Conservation (phyloP, 2,113 vertebrate species). For the Opisthocomus hoazin region DNA sequence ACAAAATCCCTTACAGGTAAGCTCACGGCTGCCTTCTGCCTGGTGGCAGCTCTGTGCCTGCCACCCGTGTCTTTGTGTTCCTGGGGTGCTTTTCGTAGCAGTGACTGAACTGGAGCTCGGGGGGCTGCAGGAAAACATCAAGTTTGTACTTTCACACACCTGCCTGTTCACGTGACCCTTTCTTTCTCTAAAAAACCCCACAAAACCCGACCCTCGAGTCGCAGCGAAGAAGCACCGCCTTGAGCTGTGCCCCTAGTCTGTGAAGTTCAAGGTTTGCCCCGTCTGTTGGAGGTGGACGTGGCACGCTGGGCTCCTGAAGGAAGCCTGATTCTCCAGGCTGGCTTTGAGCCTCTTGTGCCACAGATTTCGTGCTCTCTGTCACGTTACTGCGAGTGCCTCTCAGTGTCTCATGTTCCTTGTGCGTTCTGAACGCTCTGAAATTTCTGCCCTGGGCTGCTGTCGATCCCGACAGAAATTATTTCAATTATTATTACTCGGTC, state of each 20-base stretch:
- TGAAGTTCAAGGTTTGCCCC: neutral
- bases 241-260: neutral
- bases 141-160: neutral
- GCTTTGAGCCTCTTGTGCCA: no score
- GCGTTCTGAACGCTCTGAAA: neutral
- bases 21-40: neutral
- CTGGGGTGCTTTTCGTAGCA: neutral
- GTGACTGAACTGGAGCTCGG: neutral
- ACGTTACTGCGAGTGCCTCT: no score
- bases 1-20: slow-evolving; percentile 34
- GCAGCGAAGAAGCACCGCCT: neutral
- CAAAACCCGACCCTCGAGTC: neutral
- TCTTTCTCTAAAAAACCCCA: neutral
- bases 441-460: neutral
- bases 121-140: fast-evolving
- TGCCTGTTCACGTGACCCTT: neutral
- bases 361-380: fast-evolving
- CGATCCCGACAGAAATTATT: neutral
- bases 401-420: neutral
- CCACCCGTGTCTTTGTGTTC: no score
- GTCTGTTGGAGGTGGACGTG: neutral
- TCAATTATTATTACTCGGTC: neutral
- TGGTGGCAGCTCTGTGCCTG: fast-evolving
- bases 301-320: neutral
- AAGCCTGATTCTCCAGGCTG: neutral